A percentile compares a stretch with the other conserved stretches of the same genome.
Evolutionary conservation across 2,888 invertebrate species (phyloP).

Genomic region (Brassicogethes aeneus): DNA sequence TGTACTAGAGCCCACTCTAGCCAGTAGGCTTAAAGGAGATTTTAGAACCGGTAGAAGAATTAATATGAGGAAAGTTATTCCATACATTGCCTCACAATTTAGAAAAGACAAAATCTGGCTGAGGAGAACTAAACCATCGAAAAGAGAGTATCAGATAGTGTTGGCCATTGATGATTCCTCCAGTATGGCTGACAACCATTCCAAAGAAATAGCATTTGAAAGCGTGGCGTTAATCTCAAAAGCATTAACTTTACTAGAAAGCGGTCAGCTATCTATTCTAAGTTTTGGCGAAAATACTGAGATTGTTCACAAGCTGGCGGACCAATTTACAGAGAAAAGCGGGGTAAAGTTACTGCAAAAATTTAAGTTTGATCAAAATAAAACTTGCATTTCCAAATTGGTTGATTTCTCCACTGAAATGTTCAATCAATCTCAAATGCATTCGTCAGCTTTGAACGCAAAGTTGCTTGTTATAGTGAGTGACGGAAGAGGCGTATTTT

Average conservation of each 20-base stretch:
- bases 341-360: slow-evolving; percentile 75
- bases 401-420: slow-evolving; percentile 70
- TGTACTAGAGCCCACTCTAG: slow-evolving; percentile 91
- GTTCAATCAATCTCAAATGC: slow-evolving; percentile 42
- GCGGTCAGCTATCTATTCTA: slow-evolving; percentile 83
- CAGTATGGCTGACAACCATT: slow-evolving; percentile 82
- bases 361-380: slow-evolving; percentile 81
- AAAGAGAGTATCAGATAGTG: slow-evolving; percentile 92
- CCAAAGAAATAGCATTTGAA: slow-evolving; percentile 88
- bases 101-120: slow-evolving; percentile 99
- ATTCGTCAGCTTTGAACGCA: slow-evolving; percentile 54
- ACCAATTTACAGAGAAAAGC: slow-evolving; percentile 79
- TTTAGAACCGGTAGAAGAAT: slow-evolving; percentile 93
- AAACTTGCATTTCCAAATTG: slow-evolving; percentile 77
- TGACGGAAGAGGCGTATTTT: slow-evolving; percentile 90
- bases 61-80: slow-evolving; percentile 97
- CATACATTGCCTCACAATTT: slow-evolving; percentile 98
- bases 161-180: slow-evolving; percentile 95
- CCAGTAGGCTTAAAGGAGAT: slow-evolving; percentile 87
- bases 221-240: slow-evolving; percentile 84
- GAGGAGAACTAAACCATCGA: slow-evolving; percentile 87
- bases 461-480: slow-evolving; percentile 88
- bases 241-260: slow-evolving; percentile 87
- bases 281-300: slow-evolving; percentile 83
- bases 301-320: slow-evolving; percentile 79